phyloP scores from a whole-genome alignment of 2,888 invertebrate species.

The Seira sanloemensis region DNA sequence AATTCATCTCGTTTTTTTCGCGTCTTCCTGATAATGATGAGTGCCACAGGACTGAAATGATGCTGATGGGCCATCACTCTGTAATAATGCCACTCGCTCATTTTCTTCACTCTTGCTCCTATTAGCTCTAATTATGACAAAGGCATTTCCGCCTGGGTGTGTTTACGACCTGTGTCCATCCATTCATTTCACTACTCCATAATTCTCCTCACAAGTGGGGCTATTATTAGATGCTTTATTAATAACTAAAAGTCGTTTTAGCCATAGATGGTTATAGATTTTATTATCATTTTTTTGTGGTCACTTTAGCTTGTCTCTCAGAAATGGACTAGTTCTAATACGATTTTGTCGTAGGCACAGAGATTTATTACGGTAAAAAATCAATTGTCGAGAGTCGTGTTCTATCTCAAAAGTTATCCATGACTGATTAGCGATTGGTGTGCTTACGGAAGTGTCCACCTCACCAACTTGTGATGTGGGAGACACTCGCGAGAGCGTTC shows the following conservation, averaged over 20 bases:
- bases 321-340: too few species aligned
- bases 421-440: background rate
- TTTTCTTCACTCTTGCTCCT: conserved; percentile 46
- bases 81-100: too few species aligned
- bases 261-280: background rate
- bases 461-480: background rate
- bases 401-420: background rate
- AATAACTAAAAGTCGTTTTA: background rate
- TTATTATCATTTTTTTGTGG: background rate
- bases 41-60: conserved; percentile 16
- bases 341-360: background rate
- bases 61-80: conserved; percentile 6
- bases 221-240: background rate
- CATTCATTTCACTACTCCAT: background rate
- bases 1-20: conserved; percentile 25
- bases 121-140: conserved; percentile 56
- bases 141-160: conserved; percentile 62
- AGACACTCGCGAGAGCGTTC: background rate
- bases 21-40: conserved; percentile 51
- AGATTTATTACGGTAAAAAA: background rate
- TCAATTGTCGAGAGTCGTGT: background rate
- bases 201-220: background rate
- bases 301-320: background rate
- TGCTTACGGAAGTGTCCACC: background rate
- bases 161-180: conserved; percentile 45